Conservation (phyloP, 2,797 vertebrate species). For the Myripristis jacobus region DNA sequence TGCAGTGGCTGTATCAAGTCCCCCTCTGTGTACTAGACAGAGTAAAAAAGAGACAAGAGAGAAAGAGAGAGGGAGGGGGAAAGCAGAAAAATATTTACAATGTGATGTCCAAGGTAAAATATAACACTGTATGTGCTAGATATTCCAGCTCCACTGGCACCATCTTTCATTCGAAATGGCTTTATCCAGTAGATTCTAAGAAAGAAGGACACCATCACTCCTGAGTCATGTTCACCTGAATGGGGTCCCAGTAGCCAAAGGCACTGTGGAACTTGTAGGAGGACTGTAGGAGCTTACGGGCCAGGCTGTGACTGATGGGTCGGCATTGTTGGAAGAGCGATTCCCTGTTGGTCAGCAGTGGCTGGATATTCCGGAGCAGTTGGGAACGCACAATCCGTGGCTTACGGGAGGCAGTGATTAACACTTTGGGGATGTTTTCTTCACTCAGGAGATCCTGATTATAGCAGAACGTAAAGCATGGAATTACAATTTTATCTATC, state of each 20-base stretch:
- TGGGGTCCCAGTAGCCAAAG: slow-evolving; percentile 92
- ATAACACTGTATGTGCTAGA: too few relatives aligned
- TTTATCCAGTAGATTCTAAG: neutral
- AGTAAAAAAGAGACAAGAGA: neutral
- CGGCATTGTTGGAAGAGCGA: slow-evolving; percentile 93
- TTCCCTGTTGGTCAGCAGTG: slow-evolving; percentile 87
- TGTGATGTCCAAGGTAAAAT: neutral
- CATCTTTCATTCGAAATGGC: slow-evolving; percentile 4
- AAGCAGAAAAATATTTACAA: neutral
- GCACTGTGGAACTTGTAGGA: slow-evolving; percentile 90
- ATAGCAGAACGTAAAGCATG: slow-evolving; percentile 22
- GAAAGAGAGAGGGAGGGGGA: neutral
- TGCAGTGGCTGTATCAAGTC: slow-evolving; percentile 86
- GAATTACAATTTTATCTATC: too few relatives aligned
- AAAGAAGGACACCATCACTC: neutral
- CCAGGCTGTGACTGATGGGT: slow-evolving; percentile 82
- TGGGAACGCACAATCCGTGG: slow-evolving; percentile 78
- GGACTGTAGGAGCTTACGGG: slow-evolving; percentile 85
- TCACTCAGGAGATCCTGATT: slow-evolving; percentile 76
- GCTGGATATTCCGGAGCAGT: slow-evolving; percentile 82
- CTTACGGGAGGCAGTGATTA: slow-evolving; percentile 81
- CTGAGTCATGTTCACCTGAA: slow-evolving; percentile 84
- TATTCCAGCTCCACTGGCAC: too few relatives aligned
- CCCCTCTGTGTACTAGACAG: slow-evolving; percentile 85
- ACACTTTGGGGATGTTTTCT: slow-evolving; percentile 80